A percentile compares a stretch with the other conserved stretches of the same genome.
These are phyloP conservation scores for Opisthocomus hoazin DNA, from an alignment of 2,113 vertebrate species.

Conservation along the genomic window DNA sequence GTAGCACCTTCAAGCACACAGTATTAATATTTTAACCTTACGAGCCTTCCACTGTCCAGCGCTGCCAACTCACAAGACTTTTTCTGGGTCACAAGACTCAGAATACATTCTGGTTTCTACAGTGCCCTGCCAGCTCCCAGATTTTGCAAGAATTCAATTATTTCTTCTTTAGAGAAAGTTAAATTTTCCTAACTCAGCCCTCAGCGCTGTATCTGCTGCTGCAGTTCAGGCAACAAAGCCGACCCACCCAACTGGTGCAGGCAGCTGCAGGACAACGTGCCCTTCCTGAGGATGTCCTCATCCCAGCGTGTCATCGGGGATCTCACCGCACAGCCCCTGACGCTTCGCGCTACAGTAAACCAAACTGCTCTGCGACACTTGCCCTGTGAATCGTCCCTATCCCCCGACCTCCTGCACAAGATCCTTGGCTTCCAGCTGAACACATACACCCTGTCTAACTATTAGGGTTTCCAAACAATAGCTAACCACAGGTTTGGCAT, in stretches of 20 bases:
- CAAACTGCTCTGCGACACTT: not conserved
- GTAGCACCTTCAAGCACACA: not conserved
- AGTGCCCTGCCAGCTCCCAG: not conserved
- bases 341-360: not conserved
- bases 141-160: not conserved
- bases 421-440: not conserved
- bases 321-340: not conserved
- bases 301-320: fast-evolving
- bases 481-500: not conserved
- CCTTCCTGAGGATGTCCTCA: not conserved
- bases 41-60: not conserved
- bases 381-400: not conserved
- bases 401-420: not conserved
- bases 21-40: not conserved
- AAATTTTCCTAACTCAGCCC: not conserved
- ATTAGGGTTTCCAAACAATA: not conserved
- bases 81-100: not conserved
- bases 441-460: not conserved
- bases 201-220: not conserved
- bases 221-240: not conserved
- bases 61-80: not conserved
- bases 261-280: not conserved
- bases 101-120: not conserved
- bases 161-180: not conserved
- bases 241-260: not conserved